Evolutionary conservation across 2,797 vertebrate genomes (phyloP).

Genomic region (Enteromius anoplus): DNA sequence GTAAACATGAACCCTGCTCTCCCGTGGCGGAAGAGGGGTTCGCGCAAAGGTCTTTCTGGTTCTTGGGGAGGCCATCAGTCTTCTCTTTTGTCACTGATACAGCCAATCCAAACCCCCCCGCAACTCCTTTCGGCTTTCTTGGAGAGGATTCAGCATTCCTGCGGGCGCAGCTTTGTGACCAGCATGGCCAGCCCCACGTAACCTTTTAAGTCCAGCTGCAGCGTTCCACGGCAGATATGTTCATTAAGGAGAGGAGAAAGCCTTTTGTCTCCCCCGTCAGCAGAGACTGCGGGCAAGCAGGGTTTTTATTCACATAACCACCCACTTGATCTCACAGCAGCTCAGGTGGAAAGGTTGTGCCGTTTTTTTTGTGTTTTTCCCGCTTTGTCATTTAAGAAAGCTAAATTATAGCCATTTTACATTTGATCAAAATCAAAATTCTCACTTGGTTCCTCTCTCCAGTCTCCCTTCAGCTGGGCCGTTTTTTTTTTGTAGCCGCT

Average conservation of each 20-base stretch:
- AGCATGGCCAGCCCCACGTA: constrained; percentile 34
- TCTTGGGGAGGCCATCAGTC: constrained; percentile 50
- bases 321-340: constrained; percentile 15
- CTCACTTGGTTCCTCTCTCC: neutral
- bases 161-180: constrained; percentile 52
- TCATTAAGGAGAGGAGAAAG: constrained; percentile 42
- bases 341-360: constrained; percentile 19
- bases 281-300: neutral
- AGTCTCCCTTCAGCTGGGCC: neutral
- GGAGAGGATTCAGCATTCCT: constrained; percentile 57
- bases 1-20: constrained; percentile 46
- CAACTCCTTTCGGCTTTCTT: constrained; percentile 39
- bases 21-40: constrained; percentile 37
- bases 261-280: constrained; percentile 41
- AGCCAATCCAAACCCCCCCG: constrained; percentile 36
- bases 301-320: constrained; percentile 4
- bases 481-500: constrained; percentile 6
- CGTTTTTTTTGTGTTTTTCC: neutral
- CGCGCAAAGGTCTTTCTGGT: constrained; percentile 43
- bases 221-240: constrained; percentile 37
- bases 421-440: neutral
- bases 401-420: constrained; percentile 15
- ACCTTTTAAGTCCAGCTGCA: constrained; percentile 55
- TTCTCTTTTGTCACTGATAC: constrained; percentile 42
- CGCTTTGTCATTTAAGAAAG: neutral